Evolutionary conservation across 2,888 invertebrate species (phyloP).

Genomic region (Elegia similella): DNA sequence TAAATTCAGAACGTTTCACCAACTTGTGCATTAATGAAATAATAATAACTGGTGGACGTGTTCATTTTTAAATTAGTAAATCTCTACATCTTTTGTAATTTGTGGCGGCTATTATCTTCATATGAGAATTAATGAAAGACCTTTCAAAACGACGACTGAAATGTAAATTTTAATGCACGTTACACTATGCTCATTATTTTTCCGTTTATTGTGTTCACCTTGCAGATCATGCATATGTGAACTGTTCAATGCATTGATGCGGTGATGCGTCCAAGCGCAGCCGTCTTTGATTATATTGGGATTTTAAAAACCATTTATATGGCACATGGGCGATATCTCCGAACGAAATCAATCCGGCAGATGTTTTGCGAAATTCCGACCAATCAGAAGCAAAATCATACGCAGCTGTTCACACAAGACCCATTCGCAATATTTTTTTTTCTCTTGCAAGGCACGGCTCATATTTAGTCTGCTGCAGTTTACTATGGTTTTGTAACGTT

Average conservation of each 20-base stretch:
- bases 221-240: background rate
- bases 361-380: slow-evolving; percentile 25
- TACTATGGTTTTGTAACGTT: background rate
- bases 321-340: slow-evolving; percentile 22
- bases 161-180: too few relatives aligned
- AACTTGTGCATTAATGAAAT: too few relatives aligned
- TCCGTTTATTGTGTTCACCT: slow-evolving; percentile 2
- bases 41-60: too few relatives aligned
- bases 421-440: background rate
- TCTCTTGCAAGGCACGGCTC: background rate
- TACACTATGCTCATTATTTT: background rate
- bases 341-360: slow-evolving; percentile 30
- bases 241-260: slow-evolving; percentile 11
- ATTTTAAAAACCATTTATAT: slow-evolving; percentile 19
- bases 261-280: slow-evolving; percentile 13
- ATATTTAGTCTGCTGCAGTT: background rate
- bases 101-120: background rate
- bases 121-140: background rate
- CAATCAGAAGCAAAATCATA: slow-evolving; percentile 21
- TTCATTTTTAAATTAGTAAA: too few relatives aligned
- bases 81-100: background rate
- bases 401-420: slow-evolving; percentile 28
- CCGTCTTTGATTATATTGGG: slow-evolving; percentile 15
- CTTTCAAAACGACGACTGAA: too few relatives aligned
- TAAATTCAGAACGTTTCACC: too few relatives aligned